Percentiles rank a stretch among this genome's conserved stretches.
phyloP scores from a whole-genome alignment of 1,140 invertebrate species.

The Euura saliciscinereae region DNA sequence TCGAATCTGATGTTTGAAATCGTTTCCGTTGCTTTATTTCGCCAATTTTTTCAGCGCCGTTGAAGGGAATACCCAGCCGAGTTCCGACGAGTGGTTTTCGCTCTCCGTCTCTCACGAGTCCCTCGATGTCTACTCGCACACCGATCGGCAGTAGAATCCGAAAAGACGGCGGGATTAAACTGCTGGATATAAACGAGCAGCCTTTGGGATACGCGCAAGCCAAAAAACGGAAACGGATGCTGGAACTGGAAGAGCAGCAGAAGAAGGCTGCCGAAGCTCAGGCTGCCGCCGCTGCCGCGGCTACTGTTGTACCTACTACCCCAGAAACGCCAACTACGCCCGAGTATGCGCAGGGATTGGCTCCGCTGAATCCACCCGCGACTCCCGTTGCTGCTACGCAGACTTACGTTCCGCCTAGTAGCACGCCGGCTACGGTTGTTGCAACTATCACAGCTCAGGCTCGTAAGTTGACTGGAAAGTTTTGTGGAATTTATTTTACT shows the following conservation, averaged over 20 bases:
- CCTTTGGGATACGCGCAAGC: conserved; percentile 74
- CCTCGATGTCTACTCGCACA: conserved; percentile 59
- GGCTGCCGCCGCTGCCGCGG: conserved; percentile 57
- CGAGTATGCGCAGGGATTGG: conserved; percentile 81
- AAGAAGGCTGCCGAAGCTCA: conserved; percentile 71
- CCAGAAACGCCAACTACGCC: conserved; percentile 60
- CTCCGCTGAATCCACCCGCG: conserved; percentile 58
- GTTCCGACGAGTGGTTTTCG: conserved; percentile 72
- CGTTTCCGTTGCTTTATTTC: neutral
- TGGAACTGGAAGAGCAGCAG: conserved; percentile 80
- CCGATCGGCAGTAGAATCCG: conserved; percentile 62
- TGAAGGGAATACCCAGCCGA: conserved; percentile 88
- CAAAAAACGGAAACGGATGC: conserved; percentile 63
- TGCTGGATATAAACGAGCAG: conserved; percentile 92
- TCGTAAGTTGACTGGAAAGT: conserved; percentile 34
- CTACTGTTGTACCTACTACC: conserved; percentile 55
- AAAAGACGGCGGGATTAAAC: conserved; percentile 90
- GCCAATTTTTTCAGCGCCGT: conserved; percentile 70
- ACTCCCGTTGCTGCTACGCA: conserved; percentile 41
- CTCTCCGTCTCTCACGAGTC: conserved; percentile 64
- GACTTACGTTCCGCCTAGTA: conserved; percentile 42
- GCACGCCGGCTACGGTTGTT: conserved; percentile 37
- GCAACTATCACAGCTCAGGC: conserved; percentile 41
- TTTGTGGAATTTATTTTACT: conserved; percentile 2
- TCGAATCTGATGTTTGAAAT: conserved; percentile 7